Evolutionary conservation across 2,113 vertebrate species (phyloP).

Genomic region (Oreocharis arfaki): DNA sequence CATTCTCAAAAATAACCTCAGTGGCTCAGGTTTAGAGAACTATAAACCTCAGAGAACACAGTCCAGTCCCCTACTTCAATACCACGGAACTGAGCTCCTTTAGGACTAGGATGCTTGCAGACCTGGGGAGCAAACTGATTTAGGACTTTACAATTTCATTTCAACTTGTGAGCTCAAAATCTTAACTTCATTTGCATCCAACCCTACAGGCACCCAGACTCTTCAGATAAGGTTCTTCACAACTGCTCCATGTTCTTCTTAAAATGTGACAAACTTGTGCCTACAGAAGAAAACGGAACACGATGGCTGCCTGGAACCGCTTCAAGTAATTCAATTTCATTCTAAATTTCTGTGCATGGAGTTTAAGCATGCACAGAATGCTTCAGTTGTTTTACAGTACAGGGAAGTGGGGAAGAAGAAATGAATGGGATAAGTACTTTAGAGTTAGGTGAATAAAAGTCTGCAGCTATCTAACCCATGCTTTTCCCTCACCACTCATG

Average conservation of each 20-base stretch:
- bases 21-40: background rate
- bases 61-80: background rate
- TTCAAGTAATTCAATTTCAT: background rate
- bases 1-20: background rate
- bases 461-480: background rate
- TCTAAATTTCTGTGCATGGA: background rate
- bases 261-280: background rate
- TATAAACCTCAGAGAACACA: background rate
- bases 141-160: background rate
- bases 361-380: background rate
- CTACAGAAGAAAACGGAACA: background rate
- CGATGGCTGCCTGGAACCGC: background rate
- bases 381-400: background rate
- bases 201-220: background rate
- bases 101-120: background rate
- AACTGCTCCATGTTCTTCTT: background rate
- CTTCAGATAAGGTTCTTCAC: background rate
- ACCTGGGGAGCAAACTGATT: background rate
- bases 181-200: background rate
- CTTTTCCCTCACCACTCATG: background rate
- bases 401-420: background rate
- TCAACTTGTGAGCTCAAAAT: background rate
- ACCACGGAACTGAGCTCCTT: background rate
- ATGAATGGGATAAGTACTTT: background rate
- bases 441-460: background rate